These are phyloP conservation scores for Heteronetta atricapilla DNA, from an alignment of 2,113 vertebrate species.

Conservation along the genomic window DNA sequence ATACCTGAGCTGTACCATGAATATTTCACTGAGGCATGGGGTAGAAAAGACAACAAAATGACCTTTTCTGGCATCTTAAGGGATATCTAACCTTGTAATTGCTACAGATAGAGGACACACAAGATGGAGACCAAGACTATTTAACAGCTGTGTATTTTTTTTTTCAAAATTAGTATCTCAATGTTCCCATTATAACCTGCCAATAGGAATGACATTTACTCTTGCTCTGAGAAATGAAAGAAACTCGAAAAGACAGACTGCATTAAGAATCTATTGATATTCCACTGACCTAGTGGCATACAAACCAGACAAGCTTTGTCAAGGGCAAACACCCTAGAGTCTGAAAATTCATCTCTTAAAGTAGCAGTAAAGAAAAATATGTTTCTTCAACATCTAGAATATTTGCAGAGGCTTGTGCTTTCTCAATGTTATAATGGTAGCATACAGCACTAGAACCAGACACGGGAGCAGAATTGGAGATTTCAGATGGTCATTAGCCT, in stretches of 20 bases:
- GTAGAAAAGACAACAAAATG: conserved; percentile 13
- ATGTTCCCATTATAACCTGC: conserved; percentile 45
- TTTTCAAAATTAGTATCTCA: conserved; percentile 46
- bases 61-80: conserved; percentile 34
- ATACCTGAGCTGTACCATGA: conserved; percentile 6
- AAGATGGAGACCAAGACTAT: background rate
- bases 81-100: conserved; percentile 9
- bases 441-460: background rate
- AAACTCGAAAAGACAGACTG: conserved; percentile 34
- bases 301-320: conserved; percentile 54
- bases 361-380: background rate
- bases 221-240: conserved; percentile 52
- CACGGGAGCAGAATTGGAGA: background rate
- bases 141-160: conserved; percentile 9
- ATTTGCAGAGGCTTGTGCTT: background rate
- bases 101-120: background rate
- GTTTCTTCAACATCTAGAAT: background rate
- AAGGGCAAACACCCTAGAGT: conserved; percentile 56
- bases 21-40: conserved; percentile 45
- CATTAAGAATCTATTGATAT: conserved; percentile 68
- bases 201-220: conserved; percentile 64
- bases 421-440: background rate
- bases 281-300: conserved; percentile 52
- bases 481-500: background rate
- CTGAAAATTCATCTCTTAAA: conserved; percentile 45